phyloP scores from a whole-genome alignment of 2,888 invertebrate species.

The Didymodactylos carnosus region DNA sequence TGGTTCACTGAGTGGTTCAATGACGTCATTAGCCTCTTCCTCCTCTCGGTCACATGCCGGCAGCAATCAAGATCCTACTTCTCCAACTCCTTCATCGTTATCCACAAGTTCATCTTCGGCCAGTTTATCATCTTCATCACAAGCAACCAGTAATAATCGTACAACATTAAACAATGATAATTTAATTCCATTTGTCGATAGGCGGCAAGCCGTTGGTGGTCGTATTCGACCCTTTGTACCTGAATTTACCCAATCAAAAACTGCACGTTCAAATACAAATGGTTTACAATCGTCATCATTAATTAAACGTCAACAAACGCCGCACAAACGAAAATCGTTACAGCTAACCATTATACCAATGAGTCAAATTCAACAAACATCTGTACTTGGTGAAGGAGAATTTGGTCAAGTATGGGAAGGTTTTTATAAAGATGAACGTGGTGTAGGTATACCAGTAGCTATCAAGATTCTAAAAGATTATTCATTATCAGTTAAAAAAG shows the following conservation, averaged over 20 bases:
- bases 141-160: neutral
- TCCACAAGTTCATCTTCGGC: neutral
- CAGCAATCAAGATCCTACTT: neutral
- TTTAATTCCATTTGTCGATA: neutral
- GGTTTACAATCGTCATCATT: too few relatives aligned
- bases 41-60: neutral
- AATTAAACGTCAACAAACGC: too few relatives aligned
- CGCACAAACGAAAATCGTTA: neutral
- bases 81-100: neutral
- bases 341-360: neutral
- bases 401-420: constrained; percentile 75
- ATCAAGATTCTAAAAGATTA: constrained; percentile 67
- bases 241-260: neutral
- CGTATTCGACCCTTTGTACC: neutral
- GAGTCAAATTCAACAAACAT: neutral
- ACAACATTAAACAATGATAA: neutral
- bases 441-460: constrained; percentile 42
- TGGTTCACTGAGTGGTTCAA: neutral
- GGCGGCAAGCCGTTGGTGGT: neutral
- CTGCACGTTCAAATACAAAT: neutral
- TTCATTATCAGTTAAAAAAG: constrained; percentile 44
- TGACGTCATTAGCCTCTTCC: neutral
- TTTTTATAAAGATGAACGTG: constrained; percentile 21
- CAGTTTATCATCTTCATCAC: neutral
- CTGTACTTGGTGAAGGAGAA: constrained; percentile 47